A percentile compares a stretch with the other conserved stretches of the same genome.
phyloP scores from a whole-genome alignment of 2,888 invertebrate species.

The Temnothorax rugatulus region DNA sequence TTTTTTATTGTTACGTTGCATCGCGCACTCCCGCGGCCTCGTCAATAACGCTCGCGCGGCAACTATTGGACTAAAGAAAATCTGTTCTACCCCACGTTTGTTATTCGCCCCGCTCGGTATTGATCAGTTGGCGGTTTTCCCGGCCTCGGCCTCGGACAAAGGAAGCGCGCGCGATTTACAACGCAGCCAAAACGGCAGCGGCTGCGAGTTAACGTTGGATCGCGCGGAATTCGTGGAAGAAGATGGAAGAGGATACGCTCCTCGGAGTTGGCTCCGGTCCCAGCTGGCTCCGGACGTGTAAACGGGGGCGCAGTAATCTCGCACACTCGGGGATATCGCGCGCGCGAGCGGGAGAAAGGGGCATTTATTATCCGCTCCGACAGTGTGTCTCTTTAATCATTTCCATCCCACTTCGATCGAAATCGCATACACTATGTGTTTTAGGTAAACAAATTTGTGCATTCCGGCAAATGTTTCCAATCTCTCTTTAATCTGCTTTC shows the following conservation, averaged over 20 bases:
- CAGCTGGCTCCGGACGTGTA: constrained; percentile 65
- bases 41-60: not conserved
- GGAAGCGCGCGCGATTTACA: constrained; percentile 50
- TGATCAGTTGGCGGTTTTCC: constrained; percentile 38
- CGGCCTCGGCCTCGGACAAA: constrained; percentile 45
- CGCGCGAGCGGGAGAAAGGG: constrained; percentile 29
- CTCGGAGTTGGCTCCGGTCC: constrained; percentile 71
- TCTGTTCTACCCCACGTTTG: not conserved
- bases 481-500: not conserved
- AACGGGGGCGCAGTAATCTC: constrained; percentile 72
- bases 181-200: constrained; percentile 39
- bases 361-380: constrained; percentile 31
- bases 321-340: constrained; percentile 67
- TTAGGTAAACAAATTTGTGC: not conserved
- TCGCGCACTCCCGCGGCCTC: not conserved
- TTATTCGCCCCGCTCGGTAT: constrained; percentile 19
- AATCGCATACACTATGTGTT: not conserved
- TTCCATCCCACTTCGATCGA: constrained; percentile 25
- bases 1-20: not conserved
- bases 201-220: constrained; percentile 60
- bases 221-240: constrained; percentile 72
- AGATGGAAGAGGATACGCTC: constrained; percentile 59
- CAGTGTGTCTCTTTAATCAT: constrained; percentile 31
- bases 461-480: not conserved
- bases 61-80: not conserved